Base-by-base conservation (phyloP, 2,797 vertebrate species). In the Fistularia tabacaria region DNA sequence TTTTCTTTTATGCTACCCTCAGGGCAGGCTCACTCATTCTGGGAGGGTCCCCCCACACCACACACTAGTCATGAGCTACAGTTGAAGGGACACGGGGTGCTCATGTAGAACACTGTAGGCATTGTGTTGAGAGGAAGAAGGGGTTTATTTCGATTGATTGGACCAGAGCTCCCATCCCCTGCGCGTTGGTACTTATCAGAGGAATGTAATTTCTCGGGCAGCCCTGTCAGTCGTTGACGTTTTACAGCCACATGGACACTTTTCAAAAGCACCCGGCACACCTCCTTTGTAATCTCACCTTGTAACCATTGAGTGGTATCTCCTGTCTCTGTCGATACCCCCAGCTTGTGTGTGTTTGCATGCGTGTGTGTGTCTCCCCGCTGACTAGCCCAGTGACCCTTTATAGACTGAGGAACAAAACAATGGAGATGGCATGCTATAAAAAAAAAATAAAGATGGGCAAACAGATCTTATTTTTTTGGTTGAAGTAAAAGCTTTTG, bases 101-200 rank as follows among this genome's bases (percentile, higher is more conserved):
- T 88, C 57, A 45, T 76, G 79, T 83, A 49, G 81, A 90, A 90
- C 89, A 90, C 84, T 90, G 82, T 80, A 71, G 75, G 81, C 88
- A 88, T 89, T 90, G 88, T 90, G 69, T 66, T 44, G 56, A 52
- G 62, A 68, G 75, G 76, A 74, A 77, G 76, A 69, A 71, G 73
- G 77, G 75, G 71, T 76, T 57, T 64, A 39, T 47, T 72, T 65
- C 87, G 86, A 90, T 83, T 77, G 87, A 89, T 85, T 79, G 75
- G 75, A 64, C 62, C 61, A 38, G 69, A n/a, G 72, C 58, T 72
- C 36, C 64, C 78, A 82, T 86, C 81, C 82, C 71, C 73, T 45
- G 44, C 78, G 74, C 76, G 73, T 77, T 81, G 49, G 42, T 14
- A 38, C 66, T 77, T 84, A 83, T 88, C 85, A 81, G 69, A 81